phyloP scores from a whole-genome alignment of 2,797 vertebrate genomes.

The Intellagama lesueurii region DNA sequence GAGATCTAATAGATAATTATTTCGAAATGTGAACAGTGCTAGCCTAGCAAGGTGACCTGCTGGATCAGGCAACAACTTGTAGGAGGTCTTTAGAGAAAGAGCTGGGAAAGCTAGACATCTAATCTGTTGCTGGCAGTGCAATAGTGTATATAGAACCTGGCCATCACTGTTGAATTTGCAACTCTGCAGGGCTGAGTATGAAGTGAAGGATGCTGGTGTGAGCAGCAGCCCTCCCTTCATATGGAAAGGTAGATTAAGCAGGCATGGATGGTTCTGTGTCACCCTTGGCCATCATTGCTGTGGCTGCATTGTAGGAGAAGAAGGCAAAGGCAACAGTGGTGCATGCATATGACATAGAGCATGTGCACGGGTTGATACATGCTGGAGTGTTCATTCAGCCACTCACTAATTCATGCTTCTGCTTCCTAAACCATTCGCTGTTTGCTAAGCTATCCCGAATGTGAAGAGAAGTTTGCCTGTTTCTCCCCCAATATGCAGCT shows the following conservation, averaged over 20 bases:
- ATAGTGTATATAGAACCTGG: background rate
- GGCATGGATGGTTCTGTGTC: background rate
- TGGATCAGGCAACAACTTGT: background rate
- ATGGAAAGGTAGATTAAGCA: background rate
- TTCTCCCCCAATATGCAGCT: too few species aligned
- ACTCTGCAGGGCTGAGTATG: too few species aligned
- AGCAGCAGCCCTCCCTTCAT: background rate
- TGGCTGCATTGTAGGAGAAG: background rate
- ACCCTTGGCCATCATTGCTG: background rate
- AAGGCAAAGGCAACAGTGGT: background rate
- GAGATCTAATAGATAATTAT: slow-evolving; percentile 20
- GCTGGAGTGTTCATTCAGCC: background rate
- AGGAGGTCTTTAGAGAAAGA: background rate
- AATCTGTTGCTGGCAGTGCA: background rate
- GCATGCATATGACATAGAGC: background rate
- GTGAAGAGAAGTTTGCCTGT: too few species aligned
- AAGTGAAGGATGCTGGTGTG: background rate
- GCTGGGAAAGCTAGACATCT: background rate
- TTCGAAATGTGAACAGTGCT: background rate
- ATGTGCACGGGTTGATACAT: too few species aligned
- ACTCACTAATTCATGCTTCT: background rate
- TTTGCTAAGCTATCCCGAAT: too few species aligned
- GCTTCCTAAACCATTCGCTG: too few species aligned
- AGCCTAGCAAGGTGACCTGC: background rate
- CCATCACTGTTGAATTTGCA: background rate